phyloP scores from a whole-genome alignment of 2,113 vertebrate species.

The Talpa occidentalis region DNA sequence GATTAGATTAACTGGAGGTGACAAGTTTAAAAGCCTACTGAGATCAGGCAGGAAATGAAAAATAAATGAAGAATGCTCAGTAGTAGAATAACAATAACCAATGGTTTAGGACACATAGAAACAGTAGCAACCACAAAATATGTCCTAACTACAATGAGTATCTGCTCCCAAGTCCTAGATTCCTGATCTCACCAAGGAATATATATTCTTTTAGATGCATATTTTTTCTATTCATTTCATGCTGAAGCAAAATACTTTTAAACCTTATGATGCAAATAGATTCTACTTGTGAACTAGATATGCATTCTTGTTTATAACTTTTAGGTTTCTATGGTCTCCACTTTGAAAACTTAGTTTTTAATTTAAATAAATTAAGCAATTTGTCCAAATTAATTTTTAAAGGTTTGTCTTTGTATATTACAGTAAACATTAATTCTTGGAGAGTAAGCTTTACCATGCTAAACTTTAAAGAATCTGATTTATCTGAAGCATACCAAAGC shows the following conservation, averaged over 20 bases:
- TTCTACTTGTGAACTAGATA: not conserved
- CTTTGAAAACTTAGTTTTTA: not conserved
- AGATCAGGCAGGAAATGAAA: slow-evolving; percentile 5
- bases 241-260: not conserved
- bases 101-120: not conserved
- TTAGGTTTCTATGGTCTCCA: not conserved
- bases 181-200: not conserved
- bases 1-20: slow-evolving; percentile 18
- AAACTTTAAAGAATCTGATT: not conserved
- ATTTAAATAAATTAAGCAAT: not conserved
- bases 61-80: slow-evolving; percentile 23
- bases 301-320: not conserved
- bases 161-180: not conserved
- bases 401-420: not conserved
- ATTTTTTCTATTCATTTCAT: not conserved
- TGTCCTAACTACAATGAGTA: not conserved
- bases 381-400: slow-evolving; percentile 19
- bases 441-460: not conserved
- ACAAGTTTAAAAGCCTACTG: not conserved
- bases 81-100: not conserved
- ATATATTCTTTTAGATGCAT: not conserved
- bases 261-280: not conserved
- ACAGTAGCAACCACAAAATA: not conserved
- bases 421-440: not conserved
- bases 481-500: not conserved